These are phyloP conservation scores for Petromus typicus DNA, from an alignment of 2,113 vertebrate genomes.

Conservation along the genomic window DNA sequence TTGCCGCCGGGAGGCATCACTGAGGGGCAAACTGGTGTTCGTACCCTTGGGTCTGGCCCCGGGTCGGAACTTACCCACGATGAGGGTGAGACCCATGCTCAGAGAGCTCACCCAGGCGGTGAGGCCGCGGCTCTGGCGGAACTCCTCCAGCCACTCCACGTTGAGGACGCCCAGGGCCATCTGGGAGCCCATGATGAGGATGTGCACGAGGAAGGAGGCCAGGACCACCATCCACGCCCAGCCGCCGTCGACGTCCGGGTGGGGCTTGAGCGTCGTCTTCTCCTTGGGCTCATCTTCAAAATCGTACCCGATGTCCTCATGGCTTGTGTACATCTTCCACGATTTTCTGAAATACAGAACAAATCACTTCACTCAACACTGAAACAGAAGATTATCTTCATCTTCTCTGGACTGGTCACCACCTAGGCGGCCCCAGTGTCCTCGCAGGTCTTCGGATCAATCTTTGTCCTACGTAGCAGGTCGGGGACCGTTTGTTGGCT, in stretches of 20 bases:
- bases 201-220: conserved; percentile 89
- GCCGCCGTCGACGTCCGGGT: conserved; percentile 87
- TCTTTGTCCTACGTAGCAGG: neutral
- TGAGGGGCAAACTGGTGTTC: rapidly evolving
- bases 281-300: conserved; percentile 85
- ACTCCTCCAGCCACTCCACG: conserved; percentile 92
- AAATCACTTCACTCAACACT: conserved; percentile 53
- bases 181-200: conserved; percentile 91
- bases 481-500: neutral
- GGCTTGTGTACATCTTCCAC: conserved; percentile 87
- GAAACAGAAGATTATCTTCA: neutral
- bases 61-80: conserved; percentile 87
- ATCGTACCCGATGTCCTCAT: conserved; percentile 86
- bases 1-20: neutral
- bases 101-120: conserved; percentile 91
- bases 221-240: conserved; percentile 92
- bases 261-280: conserved; percentile 83
- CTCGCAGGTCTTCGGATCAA: neutral
- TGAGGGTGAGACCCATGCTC: conserved; percentile 90
- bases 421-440: neutral
- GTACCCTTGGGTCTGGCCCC: neutral
- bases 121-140: conserved; percentile 89
- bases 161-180: conserved; percentile 92
- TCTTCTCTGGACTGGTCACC: neutral
- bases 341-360: conserved; percentile 79